Base-by-base conservation (phyloP, 2,888 invertebrate species). In the Drosophila kambysellisi region DNA sequence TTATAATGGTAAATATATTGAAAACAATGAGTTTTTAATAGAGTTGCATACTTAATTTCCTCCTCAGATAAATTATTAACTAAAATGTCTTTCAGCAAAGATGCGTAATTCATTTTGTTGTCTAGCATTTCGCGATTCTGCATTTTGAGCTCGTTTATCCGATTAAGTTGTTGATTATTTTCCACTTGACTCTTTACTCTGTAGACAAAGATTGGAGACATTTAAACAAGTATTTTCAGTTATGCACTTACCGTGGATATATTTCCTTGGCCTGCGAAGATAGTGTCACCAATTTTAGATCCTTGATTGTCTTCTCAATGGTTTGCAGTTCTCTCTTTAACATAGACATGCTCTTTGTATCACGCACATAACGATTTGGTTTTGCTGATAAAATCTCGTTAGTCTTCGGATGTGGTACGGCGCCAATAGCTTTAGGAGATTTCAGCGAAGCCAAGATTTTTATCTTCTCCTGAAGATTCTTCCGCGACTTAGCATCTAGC, bases 191-290 rank as follows among this genome's bases (percentile, higher is more conserved):
- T 76, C 76, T 89, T 91, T 50, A 92, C 90, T 64, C 93, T 92
- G 46, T 9, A 33, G 0, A 20, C 2, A 5, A n/a, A 52, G 2
- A 46, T 35, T 25, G 4, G 2, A 20, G 8, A 48, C 0, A 7
- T n/a, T 32, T 20, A 4, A 1, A 25, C n/a, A 9, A 9, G 7
- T n/a, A 12, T 30, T 9, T 17, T 5, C 6, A 15, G 15, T 3
- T n/a, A 3, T 12, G 17, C 30, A 17, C 76, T 64, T 62, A 93
- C 93, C 91, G 88, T 15, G 91, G 91, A 81, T 91, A 91, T 12
- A 93, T 90, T 62, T 92, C 91, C 30, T 82, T 89, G 8, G 92
- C 92, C 66, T 90, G 90, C 3, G 91, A 91, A 62, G 91, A 92
- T 1, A 92, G 72, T 5, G 92, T 91, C 1, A 89, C 88, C 63